A percentile compares a stretch with the other conserved stretches of the same genome.
These are phyloP conservation scores for Crocuta crocuta DNA, from an alignment of 2,113 vertebrate species.

Conservation along the genomic window DNA sequence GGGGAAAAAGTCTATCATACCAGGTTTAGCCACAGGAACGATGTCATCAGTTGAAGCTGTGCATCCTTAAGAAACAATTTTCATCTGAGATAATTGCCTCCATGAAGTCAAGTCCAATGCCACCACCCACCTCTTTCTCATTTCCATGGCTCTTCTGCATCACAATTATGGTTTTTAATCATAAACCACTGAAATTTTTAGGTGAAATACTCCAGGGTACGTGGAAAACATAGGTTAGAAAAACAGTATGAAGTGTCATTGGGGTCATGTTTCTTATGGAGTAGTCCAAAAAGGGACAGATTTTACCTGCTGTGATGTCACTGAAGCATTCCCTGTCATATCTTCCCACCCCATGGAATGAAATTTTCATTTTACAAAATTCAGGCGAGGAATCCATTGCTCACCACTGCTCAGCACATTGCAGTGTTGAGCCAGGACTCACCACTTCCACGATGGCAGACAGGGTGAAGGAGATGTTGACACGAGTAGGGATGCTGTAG, in stretches of 20 bases:
- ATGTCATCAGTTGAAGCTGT: slow-evolving; percentile 90
- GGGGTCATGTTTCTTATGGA: not conserved
- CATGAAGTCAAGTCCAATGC: not conserved
- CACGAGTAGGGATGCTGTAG: slow-evolving; percentile 87
- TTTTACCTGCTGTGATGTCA: not conserved
- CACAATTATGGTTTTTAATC: slow-evolving; percentile 11
- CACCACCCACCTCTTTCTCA: not conserved
- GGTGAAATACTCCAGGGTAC: not conserved
- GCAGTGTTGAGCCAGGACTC: slow-evolving; percentile 68
- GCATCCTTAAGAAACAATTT: slow-evolving; percentile 86
- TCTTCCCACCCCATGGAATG: not conserved
- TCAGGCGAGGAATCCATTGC: not conserved
- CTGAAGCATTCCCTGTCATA: not conserved
- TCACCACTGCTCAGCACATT: not conserved
- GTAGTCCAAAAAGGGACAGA: not conserved
- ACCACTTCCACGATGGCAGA: slow-evolving; percentile 91
- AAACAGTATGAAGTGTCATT: not conserved
- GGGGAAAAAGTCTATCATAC: slow-evolving; percentile 74
- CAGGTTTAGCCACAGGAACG: slow-evolving; percentile 89
- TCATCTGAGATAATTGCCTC: not conserved
- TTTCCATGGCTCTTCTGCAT: not conserved
- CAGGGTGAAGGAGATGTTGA: slow-evolving; percentile 91
- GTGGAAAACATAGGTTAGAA: not conserved
- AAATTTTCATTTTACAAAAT: slow-evolving; percentile 22
- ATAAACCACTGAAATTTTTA: slow-evolving; percentile 2